phyloP scores from a whole-genome alignment of 2,888 invertebrate species.

The Macaria notata region DNA sequence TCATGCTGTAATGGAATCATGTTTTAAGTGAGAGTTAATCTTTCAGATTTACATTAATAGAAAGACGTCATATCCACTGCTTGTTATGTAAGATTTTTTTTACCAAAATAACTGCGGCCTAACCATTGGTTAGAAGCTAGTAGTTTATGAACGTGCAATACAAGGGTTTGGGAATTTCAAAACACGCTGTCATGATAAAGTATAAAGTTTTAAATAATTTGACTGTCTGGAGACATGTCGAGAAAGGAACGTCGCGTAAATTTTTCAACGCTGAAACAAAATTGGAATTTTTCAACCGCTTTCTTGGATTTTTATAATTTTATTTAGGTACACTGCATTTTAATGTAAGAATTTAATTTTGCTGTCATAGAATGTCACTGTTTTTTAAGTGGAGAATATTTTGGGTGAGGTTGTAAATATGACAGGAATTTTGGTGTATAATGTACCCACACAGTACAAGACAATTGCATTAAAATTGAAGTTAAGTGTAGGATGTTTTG shows the following conservation, averaged over 20 bases:
- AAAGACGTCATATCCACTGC: too few relatives aligned
- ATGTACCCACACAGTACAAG: slow-evolving; percentile 1
- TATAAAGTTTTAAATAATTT: slow-evolving; percentile 26
- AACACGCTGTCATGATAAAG: slow-evolving; percentile 23
- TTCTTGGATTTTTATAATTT: slow-evolving; percentile 21
- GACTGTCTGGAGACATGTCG: slow-evolving; percentile 21
- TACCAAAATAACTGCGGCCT: too few relatives aligned
- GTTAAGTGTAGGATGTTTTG: background rate
- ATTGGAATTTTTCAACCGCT: slow-evolving; percentile 26
- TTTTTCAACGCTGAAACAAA: slow-evolving; percentile 31
- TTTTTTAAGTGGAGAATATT: slow-evolving; percentile 18
- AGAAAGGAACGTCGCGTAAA: slow-evolving; percentile 26
- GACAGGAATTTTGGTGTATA: slow-evolving; percentile 1
- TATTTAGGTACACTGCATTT: slow-evolving; percentile 7
- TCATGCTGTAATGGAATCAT: too few relatives aligned
- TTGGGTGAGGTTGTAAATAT: slow-evolving; percentile 14
- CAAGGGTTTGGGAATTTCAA: slow-evolving; percentile 17
- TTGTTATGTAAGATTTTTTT: too few relatives aligned
- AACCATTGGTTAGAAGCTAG: too few relatives aligned
- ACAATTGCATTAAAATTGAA: slow-evolving; percentile 1
- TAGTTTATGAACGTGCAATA: slow-evolving; percentile 13
- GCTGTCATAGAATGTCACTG: slow-evolving; percentile 15
- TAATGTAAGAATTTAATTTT: slow-evolving; percentile 14
- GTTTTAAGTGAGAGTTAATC: too few relatives aligned
- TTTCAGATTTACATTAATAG: too few relatives aligned